Percentiles rank a stretch among this genome's conserved stretches.
These are phyloP conservation scores for Xestia rhomboidea DNA, from an alignment of 2,888 invertebrate species.

Conservation along the genomic window DNA sequence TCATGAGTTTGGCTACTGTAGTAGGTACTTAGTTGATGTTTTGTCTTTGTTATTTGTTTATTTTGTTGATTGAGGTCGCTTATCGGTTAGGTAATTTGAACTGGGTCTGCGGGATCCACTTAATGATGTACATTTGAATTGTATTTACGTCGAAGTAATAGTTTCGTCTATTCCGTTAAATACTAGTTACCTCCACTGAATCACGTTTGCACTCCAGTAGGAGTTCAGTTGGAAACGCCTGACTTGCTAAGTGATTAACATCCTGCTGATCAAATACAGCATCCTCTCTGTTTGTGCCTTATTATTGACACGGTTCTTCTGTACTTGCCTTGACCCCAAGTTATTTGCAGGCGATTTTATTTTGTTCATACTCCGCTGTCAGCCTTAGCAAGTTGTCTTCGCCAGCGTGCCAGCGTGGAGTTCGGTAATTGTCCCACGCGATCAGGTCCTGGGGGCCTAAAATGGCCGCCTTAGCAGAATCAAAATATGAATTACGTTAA, in stretches of 20 bases:
- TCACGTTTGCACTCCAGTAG: background rate
- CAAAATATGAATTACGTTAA: too few species aligned
- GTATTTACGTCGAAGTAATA: background rate
- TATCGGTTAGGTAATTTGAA: slow-evolving; percentile 56
- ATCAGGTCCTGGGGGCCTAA: too few species aligned
- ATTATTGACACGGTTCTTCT: background rate
- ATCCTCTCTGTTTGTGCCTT: background rate
- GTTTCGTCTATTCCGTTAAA: background rate
- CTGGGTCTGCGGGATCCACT: slow-evolving; percentile 29
- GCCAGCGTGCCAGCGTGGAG: too few species aligned
- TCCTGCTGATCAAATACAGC: background rate
- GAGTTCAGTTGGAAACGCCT: background rate
- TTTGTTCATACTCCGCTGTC: background rate
- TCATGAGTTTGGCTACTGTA: slow-evolving; percentile 31
- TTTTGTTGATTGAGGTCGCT: slow-evolving; percentile 44
- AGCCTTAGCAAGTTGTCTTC: too few species aligned
- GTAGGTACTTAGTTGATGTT: slow-evolving; percentile 1
- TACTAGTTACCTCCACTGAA: background rate
- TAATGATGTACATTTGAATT: slow-evolving; percentile 16
- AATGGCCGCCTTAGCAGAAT: too few species aligned
- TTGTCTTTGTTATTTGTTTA: slow-evolving; percentile 52
- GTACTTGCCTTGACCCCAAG: background rate
- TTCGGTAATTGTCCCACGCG: too few species aligned
- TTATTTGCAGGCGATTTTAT: background rate
- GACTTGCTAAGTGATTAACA: background rate